phyloP scores from a whole-genome alignment of 2,888 invertebrate genomes.

The Sthenelais limicola region DNA sequence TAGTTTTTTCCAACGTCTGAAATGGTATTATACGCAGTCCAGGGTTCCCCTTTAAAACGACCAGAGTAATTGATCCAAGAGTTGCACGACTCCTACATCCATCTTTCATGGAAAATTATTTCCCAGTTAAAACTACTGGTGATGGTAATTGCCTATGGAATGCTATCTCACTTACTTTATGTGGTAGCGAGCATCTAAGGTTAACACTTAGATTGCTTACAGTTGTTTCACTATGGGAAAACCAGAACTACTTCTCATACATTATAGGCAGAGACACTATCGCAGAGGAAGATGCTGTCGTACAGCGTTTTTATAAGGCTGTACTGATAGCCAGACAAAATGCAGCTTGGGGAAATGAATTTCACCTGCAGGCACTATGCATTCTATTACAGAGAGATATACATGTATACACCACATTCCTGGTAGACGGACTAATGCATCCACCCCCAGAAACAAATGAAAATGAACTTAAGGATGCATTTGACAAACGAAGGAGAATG shows the following conservation, averaged over 20 bases:
- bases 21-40: no score
- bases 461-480: not conserved
- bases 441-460: not conserved
- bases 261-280: not conserved
- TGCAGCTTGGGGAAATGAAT: conserved; percentile 9
- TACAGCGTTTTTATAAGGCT: not conserved
- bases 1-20: no score
- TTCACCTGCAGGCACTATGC: not conserved
- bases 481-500: not conserved
- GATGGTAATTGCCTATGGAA: conserved; percentile 6
- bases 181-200: not conserved
- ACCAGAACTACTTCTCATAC: not conserved
- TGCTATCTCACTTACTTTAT: not conserved
- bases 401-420: not conserved
- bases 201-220: not conserved
- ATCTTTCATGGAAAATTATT: not conserved
- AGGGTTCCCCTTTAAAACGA: no score
- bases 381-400: not conserved
- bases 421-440: not conserved
- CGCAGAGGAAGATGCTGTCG: not conserved
- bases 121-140: not conserved
- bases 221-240: not conserved
- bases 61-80: no score
- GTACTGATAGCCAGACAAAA: not conserved
- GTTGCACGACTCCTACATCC: not conserved